Conservation (phyloP, 2,113 vertebrate species). For the Galemys pyrenaicus region DNA sequence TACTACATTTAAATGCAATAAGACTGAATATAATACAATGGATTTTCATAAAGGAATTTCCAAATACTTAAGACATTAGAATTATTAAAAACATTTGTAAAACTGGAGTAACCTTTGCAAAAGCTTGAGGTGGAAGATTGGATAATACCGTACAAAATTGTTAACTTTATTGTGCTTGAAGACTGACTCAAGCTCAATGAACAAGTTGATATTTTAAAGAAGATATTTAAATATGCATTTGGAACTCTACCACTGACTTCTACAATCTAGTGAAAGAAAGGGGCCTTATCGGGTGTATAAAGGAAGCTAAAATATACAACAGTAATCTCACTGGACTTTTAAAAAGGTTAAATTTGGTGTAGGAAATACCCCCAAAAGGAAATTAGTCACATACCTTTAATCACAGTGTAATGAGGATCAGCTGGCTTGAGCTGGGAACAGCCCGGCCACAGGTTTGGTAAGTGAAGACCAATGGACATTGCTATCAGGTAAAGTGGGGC, state of each 20-base stretch:
- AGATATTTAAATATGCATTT: background rate
- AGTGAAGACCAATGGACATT: background rate
- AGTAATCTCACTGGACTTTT: background rate
- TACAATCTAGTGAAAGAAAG: background rate
- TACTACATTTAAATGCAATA: background rate
- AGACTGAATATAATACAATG: background rate
- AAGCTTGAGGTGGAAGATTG: background rate
- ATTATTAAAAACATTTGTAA: constrained; percentile 24
- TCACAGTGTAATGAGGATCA: background rate
- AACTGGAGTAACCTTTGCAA: constrained; percentile 3
- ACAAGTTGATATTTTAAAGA: background rate
- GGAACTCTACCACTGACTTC: background rate
- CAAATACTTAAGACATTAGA: background rate
- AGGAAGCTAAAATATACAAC: background rate
- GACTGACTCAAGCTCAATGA: background rate
- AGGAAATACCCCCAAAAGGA: background rate
- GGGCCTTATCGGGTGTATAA: background rate
- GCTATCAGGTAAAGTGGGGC: background rate
- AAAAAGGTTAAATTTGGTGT: background rate
- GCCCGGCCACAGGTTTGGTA: background rate
- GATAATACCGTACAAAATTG: background rate
- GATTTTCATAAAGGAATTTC: background rate
- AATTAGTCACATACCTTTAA: background rate
- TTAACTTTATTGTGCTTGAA: background rate
- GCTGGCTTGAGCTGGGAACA: background rate